These are phyloP conservation scores for Babyrousa celebensis DNA, from an alignment of 2,797 vertebrate species.

Conservation along the genomic window DNA sequence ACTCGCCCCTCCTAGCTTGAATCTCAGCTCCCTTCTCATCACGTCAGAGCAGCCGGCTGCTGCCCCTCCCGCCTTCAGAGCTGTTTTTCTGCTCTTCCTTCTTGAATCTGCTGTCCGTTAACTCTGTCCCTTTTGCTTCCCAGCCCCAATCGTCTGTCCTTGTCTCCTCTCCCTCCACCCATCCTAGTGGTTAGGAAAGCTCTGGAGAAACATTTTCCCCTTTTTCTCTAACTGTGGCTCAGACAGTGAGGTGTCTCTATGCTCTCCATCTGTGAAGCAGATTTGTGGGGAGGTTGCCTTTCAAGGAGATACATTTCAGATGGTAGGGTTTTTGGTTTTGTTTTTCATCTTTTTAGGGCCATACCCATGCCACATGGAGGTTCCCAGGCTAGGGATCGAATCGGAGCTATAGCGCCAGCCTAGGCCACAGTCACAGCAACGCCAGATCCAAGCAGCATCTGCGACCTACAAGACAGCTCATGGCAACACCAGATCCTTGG, in stretches of 20 bases:
- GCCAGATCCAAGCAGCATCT: no score
- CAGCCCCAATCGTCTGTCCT: background rate
- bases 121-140: background rate
- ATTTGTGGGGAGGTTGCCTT: background rate
- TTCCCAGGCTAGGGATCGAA: no score
- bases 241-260: background rate
- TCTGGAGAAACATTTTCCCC: background rate
- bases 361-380: no score
- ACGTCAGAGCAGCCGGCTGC: background rate
- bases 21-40: accelerated
- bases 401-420: no score
- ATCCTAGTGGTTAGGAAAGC: background rate
- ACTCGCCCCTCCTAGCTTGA: background rate
- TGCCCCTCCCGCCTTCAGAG: accelerated
- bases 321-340: background rate
- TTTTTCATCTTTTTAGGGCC: no score
- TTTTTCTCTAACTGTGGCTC: background rate
- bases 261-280: background rate
- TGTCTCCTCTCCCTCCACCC: background rate
- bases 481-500: no score
- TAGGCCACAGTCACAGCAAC: no score
- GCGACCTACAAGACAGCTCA: no score
- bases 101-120: background rate
- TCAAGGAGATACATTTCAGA: background rate
- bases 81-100: no score